Evolutionary conservation across 2,113 vertebrate species (phyloP), one percentile per base, ranked within the genome.

Genomic region (Panthera tigris): DNA sequence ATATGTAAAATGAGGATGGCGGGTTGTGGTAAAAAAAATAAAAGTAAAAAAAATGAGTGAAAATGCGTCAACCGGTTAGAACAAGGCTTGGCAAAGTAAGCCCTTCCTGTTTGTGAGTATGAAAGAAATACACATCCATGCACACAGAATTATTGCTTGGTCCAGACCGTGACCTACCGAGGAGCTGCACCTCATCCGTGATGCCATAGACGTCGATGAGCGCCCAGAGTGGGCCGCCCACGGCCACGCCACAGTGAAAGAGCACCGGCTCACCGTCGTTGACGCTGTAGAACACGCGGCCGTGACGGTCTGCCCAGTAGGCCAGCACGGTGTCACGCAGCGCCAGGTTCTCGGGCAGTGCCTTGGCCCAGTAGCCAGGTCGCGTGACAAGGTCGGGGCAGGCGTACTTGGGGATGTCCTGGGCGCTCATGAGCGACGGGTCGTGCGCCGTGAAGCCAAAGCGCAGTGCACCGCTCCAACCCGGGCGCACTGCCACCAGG

Each of bases 181-280:
- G 99, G 82, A 99, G 99, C 73, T 99, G 99, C 94, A 99, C 99
- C 97, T 99, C 99, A 89, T 99, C 99, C 12, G 99, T 99, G 98
- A 99, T 99, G 95, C 99, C 99, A 1, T 99, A 99, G 98, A 99
- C 99, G 3, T 99, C 99, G 91, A 99, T 99, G 98, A 99, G 99
- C 1, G 99, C 99, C 99, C 99, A 99, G 33, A 99, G 99, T 0
- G 99, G 99, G 91, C 99, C 99, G 0, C 99, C 99, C n/a, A 99
- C 99, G 92, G 99, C 99, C 98, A 99, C 99, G 12, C 99, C 99
- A 95, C 99, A 99, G 98, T 99, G 99, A 98, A 99, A 99, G 95
- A 99, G 99, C 98, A 99, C 99, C 0, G 99, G 99, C 94, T 99
- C 99, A 23, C 99, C 99, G 0, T 99, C 99, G 3, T 99, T 99